These are phyloP conservation scores for Periplaneta americana DNA, from an alignment of 1,140 invertebrate genomes.

Conservation along the genomic window DNA sequence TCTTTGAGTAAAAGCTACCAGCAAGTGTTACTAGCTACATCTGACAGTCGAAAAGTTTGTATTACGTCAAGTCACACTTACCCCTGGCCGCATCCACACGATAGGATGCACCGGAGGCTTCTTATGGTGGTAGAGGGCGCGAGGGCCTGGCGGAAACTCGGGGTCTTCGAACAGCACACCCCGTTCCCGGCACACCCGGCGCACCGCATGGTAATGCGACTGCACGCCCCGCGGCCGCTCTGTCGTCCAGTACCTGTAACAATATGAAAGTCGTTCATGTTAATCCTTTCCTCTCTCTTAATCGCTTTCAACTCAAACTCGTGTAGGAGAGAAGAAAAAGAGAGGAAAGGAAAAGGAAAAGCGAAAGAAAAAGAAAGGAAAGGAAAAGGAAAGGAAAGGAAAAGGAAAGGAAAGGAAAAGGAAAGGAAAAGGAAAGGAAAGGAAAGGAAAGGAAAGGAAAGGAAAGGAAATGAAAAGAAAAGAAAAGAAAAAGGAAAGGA, in stretches of 20 bases:
- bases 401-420: too few relatives aligned
- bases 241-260: slow-evolving; percentile 50
- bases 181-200: slow-evolving; percentile 47
- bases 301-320: too few relatives aligned
- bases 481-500: neutral
- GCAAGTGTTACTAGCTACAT: too few relatives aligned
- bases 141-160: slow-evolving; percentile 54
- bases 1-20: too few relatives aligned
- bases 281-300: too few relatives aligned
- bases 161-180: slow-evolving; percentile 60
- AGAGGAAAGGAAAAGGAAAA: too few relatives aligned
- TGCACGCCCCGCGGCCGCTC: slow-evolving; percentile 41
- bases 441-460: neutral
- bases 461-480: too few relatives aligned
- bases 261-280: neutral
- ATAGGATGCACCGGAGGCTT: slow-evolving; percentile 48
- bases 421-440: too few relatives aligned
- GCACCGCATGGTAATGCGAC: slow-evolving; percentile 45
- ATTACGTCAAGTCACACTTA: slow-evolving; percentile 35
- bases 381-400: too few relatives aligned
- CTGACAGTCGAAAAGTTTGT: too few relatives aligned
- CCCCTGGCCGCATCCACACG: slow-evolving; percentile 54
- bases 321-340: too few relatives aligned
- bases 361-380: too few relatives aligned
- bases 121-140: slow-evolving; percentile 51